These are phyloP conservation scores for Platysternon megacephalum DNA, from an alignment of 2,113 vertebrate species.

Conservation along the genomic window DNA sequence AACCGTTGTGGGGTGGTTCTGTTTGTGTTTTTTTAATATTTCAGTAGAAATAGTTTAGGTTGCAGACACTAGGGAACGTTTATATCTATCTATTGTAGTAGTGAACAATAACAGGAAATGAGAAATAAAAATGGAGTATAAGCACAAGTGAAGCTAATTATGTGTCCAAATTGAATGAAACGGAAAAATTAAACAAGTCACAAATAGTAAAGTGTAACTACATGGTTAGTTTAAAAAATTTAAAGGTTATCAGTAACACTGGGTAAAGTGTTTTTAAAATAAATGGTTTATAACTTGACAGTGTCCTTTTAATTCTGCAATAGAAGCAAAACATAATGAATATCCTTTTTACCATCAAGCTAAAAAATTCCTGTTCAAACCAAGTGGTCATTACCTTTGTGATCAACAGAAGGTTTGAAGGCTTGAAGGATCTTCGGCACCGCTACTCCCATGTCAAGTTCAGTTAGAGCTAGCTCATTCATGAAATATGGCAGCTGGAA, in stretches of 20 bases:
- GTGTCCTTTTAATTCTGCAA: background rate
- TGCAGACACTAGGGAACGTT: background rate
- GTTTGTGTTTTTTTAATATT: background rate
- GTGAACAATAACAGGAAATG: background rate
- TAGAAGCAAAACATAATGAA: background rate
- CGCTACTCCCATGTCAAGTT: constrained; percentile 97
- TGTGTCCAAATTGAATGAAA: background rate
- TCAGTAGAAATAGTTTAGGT: background rate
- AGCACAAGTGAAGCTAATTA: background rate
- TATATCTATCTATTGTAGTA: background rate
- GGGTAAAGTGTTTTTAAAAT: background rate
- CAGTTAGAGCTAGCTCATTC: constrained; percentile 97
- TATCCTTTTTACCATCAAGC: background rate
- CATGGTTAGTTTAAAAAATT: background rate
- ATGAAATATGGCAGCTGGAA: constrained; percentile 96
- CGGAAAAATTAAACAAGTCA: background rate
- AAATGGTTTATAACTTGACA: background rate
- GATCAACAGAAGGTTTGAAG: constrained; percentile 92
- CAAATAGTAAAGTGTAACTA: background rate
- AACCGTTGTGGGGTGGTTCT: background rate
- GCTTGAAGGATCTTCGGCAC: constrained; percentile 95
- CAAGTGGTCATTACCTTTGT: constrained; percentile 86
- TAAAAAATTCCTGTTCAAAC: background rate
- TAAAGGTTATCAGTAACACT: background rate
- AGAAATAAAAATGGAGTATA: background rate